These are phyloP conservation scores for Linepithema humile DNA, from an alignment of 1,140 invertebrate genomes.

Conservation along the genomic window DNA sequence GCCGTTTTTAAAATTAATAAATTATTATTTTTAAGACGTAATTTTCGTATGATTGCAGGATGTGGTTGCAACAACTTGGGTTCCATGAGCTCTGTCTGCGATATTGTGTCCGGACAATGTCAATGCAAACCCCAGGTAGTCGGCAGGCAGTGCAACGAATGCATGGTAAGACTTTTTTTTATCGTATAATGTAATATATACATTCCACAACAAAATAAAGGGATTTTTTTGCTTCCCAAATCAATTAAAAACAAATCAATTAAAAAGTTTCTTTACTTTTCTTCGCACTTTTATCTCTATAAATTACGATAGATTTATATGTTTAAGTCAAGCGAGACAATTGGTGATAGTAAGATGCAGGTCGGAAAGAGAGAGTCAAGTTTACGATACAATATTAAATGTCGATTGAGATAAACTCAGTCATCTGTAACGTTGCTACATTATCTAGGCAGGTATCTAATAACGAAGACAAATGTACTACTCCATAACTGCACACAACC, in stretches of 20 bases:
- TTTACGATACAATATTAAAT: background rate
- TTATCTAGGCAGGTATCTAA: conserved; percentile 6
- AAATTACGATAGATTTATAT: background rate
- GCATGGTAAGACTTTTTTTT: conserved; percentile 87
- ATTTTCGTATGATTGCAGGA: conserved; percentile 81
- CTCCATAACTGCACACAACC: background rate
- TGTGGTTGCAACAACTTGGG: conserved; percentile 92
- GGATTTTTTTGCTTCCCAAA: no score
- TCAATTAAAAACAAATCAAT: no score
- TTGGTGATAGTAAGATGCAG: background rate
- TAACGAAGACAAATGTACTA: conserved; percentile 8
- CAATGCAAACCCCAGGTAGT: conserved; percentile 92
- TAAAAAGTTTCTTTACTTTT: no score
- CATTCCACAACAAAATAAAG: no score
- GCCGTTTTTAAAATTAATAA: background rate
- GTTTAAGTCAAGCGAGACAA: background rate
- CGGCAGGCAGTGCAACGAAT: conserved; percentile 94
- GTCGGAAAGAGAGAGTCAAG: background rate
- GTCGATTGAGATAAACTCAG: background rate
- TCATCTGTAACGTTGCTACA: background rate
- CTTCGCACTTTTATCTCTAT: background rate
- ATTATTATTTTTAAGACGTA: conserved; percentile 1
- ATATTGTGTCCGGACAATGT: conserved; percentile 95
- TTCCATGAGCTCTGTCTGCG: conserved; percentile 90
- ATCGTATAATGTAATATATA: no score